Base-by-base conservation (phyloP, 2,888 invertebrate species). In the Platypus cylindrus region DNA sequence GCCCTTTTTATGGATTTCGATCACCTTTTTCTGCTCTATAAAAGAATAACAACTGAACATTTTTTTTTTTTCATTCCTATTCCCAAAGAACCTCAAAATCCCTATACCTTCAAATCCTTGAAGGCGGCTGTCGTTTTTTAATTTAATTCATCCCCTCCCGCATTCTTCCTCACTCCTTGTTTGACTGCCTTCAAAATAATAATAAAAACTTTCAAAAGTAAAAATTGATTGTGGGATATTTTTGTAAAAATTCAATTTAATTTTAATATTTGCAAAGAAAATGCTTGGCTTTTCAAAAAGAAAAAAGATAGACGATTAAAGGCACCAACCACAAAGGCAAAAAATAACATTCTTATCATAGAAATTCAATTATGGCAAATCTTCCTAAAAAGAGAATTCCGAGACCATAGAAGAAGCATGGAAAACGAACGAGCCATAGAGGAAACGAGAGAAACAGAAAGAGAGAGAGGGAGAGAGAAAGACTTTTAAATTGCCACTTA, bases 341-440 rank as follows among this genome's bases (percentile, higher is more conserved):
- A 36, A 36, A 39, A 48, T 48, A 48, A 46, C 51, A 48, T 48
- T 45, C 50, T 53, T 53, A 53, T 53, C 52, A 45, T 48, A 42
- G 45, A 49, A n/a, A 50, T 54, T 51, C 53, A 54, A 55, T 55
- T 55, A 55, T 49, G 50, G 49, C 44, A 53, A 53, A 52, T 53
- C 52, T 52, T 46, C 49, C 44, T 41, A 35, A 48, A 46, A 45
- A 45, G 47, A 38, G 41, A 46, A 42, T 43, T 45, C 41, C 48
- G 45, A 48, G 49, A n/a, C n/a, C n/a, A n/a, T n/a, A n/a, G n/a
- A n/a, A n/a, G n/a, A n/a, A n/a, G n/a, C n/a, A n/a, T n/a, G n/a
- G n/a, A n/a, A n/a, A n/a, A n/a, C n/a, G n/a, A n/a, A n/a, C n/a
- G n/a, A n/a, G n/a, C n/a, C n/a, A n/a, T n/a, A n/a, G 27, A 14